A percentile compares a stretch with the other conserved stretches of the same genome.
These are phyloP conservation scores for Elysia crispata DNA, from an alignment of 2,888 invertebrate species.

Conservation along the genomic window DNA sequence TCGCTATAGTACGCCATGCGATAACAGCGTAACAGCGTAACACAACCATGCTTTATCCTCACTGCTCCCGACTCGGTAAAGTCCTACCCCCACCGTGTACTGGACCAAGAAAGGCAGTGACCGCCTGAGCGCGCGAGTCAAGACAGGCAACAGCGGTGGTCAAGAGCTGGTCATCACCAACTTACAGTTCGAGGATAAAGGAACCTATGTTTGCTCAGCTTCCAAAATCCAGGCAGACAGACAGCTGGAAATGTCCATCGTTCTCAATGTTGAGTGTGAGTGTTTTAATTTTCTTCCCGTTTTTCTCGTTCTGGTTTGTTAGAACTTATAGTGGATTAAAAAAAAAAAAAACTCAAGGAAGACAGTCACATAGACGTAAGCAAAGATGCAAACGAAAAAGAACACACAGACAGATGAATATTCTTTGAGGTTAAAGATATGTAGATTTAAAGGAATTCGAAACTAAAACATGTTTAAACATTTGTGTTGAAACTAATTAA, in stretches of 20 bases:
- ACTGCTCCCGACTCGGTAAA: constrained; percentile 70
- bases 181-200: constrained; percentile 85
- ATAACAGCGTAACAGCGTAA: too few relatives aligned
- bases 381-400: too few relatives aligned
- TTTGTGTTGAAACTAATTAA: too few relatives aligned
- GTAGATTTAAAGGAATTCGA: too few relatives aligned
- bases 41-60: background rate
- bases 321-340: too few relatives aligned
- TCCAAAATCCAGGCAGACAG: constrained; percentile 64
- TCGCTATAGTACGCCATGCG: too few relatives aligned
- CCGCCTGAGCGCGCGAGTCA: constrained; percentile 58
- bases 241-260: constrained; percentile 75
- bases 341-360: too few relatives aligned
- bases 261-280: constrained; percentile 77
- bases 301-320: background rate
- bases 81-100: constrained; percentile 93
- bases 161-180: constrained; percentile 85
- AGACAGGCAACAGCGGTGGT: constrained; percentile 88
- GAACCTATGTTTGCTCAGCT: constrained; percentile 90
- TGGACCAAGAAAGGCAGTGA: constrained; percentile 89
- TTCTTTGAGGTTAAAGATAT: too few relatives aligned
- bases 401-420: too few relatives aligned
- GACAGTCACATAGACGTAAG: too few relatives aligned
- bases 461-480: too few relatives aligned
- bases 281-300: constrained; percentile 48